phyloP scores from a whole-genome alignment of 2,113 vertebrate species.

The Fukomys damarensis region DNA sequence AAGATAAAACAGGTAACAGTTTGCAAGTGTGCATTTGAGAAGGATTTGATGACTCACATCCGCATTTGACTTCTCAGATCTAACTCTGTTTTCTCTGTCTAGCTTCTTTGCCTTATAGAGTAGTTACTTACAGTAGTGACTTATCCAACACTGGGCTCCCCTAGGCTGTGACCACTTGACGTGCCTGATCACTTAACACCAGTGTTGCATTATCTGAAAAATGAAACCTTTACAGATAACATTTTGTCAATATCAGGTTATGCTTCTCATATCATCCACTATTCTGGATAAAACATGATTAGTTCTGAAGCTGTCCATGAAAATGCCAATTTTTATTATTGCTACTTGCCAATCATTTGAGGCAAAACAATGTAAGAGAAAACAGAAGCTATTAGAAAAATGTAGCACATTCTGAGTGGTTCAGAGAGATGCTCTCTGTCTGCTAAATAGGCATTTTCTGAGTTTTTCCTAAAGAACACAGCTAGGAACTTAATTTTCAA shows the following conservation, averaged over 20 bases:
- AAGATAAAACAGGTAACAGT: neutral
- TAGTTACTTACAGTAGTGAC: rapidly evolving
- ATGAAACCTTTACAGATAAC: rapidly evolving
- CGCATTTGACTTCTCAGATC: rapidly evolving
- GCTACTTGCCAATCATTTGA: rapidly evolving
- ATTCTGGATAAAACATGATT: neutral
- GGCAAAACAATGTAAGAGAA: neutral
- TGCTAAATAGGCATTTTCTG: rapidly evolving
- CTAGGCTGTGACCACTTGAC: too few relatives aligned
- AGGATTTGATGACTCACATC: rapidly evolving
- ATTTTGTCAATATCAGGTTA: neutral
- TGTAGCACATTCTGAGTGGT: rapidly evolving
- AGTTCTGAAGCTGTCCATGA: rapidly evolving
- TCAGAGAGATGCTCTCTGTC: neutral
- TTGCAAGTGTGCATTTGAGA: too few relatives aligned
- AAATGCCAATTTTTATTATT: rapidly evolving
- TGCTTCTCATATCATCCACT: rapidly evolving
- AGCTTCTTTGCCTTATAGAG: neutral
- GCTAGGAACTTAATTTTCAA: neutral
- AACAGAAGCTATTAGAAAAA: rapidly evolving
- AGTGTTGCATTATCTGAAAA: neutral
- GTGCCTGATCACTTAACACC: rapidly evolving
- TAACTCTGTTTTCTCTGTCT: neutral
- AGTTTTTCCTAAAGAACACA: neutral
- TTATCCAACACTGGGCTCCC: too few relatives aligned